Evolutionary conservation across 2,888 invertebrate species (phyloP).

Genomic region (Troglohyphantes excavatus): DNA sequence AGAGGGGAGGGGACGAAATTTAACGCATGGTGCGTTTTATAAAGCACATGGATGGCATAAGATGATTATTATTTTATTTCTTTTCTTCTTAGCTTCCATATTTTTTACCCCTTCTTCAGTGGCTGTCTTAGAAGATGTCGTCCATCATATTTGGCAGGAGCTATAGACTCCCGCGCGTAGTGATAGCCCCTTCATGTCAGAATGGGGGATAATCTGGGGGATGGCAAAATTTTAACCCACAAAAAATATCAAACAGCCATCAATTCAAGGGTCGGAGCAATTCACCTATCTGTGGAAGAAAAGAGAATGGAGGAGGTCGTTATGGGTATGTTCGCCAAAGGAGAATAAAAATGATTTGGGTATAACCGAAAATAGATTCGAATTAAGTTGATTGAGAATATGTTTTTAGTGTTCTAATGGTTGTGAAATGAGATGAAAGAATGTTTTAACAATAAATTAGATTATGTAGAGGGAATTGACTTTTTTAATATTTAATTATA

Average conservation of each 20-base stretch:
- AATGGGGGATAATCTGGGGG: neutral
- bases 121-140: neutral
- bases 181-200: neutral
- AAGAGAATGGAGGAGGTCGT: no score
- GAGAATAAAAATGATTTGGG: no score
- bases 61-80: slow-evolving; percentile 29
- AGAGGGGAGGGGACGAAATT: slow-evolving; percentile 7
- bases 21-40: slow-evolving; percentile 49
- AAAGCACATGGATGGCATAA: slow-evolving; percentile 31
- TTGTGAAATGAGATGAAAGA: no score
- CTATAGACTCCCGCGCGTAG: neutral
- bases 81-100: neutral
- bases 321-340: no score
- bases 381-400: neutral
- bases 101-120: neutral
- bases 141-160: slow-evolving; percentile 39
- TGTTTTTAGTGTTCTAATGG: neutral
- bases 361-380: neutral
- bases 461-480: no score
- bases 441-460: no score
- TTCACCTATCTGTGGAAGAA: neutral
- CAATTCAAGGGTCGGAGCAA: neutral
- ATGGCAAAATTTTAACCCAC: neutral
- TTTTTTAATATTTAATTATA: no score
- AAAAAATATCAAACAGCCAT: slow-evolving; percentile 24